phyloP scores from a whole-genome alignment of 2,888 invertebrate genomes.

The Diloba caeruleocephala region DNA sequence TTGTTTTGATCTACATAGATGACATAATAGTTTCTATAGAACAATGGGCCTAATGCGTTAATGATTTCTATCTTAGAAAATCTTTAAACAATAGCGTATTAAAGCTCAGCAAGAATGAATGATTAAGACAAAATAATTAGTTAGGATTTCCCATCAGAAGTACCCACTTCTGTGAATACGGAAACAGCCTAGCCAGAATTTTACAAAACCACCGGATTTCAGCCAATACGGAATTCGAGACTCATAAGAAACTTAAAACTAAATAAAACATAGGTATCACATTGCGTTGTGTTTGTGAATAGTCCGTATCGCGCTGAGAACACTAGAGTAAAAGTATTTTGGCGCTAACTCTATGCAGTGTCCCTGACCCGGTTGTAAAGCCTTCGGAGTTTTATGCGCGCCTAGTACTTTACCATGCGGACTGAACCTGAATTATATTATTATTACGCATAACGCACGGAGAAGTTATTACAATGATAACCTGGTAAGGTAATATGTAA shows the following conservation, averaged over 20 bases:
- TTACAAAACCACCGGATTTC: constrained; percentile 43
- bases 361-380: constrained; percentile 68
- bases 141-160: constrained; percentile 44
- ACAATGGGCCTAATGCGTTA: constrained; percentile 53
- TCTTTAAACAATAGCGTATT: constrained; percentile 58
- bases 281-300: constrained; percentile 36
- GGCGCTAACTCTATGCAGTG: constrained; percentile 68
- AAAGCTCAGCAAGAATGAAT: constrained; percentile 48
- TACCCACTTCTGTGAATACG: constrained; percentile 27
- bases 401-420: constrained; percentile 56
- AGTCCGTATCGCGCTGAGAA: constrained; percentile 32
- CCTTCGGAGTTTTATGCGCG: constrained; percentile 59
- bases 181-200: constrained; percentile 45
- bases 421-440: constrained; percentile 48
- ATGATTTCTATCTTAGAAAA: constrained; percentile 50
- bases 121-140: constrained; percentile 33
- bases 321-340: constrained; percentile 60
- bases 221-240: constrained; percentile 41
- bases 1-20: constrained; percentile 51
- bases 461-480: no score
- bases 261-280: constrained; percentile 37
- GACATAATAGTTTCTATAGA: constrained; percentile 60
- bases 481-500: no score
- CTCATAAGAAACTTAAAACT: constrained; percentile 50
- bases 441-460: constrained; percentile 27